These are phyloP conservation scores for Brachionus calyciflorus DNA, from an alignment of 1,140 invertebrate species.

Conservation along the genomic window DNA sequence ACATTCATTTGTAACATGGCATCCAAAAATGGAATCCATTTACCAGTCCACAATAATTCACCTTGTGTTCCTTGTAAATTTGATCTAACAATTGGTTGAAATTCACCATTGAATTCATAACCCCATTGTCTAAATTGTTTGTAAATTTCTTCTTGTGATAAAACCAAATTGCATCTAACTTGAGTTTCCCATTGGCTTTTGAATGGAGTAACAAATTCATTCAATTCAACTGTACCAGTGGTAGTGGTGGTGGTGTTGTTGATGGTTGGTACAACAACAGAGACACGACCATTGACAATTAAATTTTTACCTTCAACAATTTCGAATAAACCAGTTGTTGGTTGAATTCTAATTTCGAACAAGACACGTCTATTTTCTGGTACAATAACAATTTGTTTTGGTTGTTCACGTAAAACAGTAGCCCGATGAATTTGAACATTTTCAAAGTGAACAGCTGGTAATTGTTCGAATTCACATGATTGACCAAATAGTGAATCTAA, in stretches of 20 bases:
- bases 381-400: slow-evolving; percentile 6
- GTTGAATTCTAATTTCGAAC: slow-evolving; percentile 15
- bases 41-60: slow-evolving; percentile 70
- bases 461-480: slow-evolving; percentile 39
- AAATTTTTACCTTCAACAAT: slow-evolving; percentile 28
- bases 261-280: slow-evolving; percentile 15
- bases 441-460: slow-evolving; percentile 74
- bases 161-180: slow-evolving; percentile 14
- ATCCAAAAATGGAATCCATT: slow-evolving; percentile 90
- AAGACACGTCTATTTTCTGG: slow-evolving; percentile 4
- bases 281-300: slow-evolving; percentile 22
- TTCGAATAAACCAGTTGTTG: slow-evolving; percentile 36
- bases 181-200: slow-evolving; percentile 19
- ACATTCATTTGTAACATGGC: slow-evolving; percentile 89
- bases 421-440: slow-evolving; percentile 83
- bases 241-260: too few species aligned
- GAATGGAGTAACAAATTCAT: slow-evolving; percentile 21
- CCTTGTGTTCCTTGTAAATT: slow-evolving; percentile 51
- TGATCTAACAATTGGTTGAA: slow-evolving; percentile 66
- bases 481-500: slow-evolving; percentile 8
- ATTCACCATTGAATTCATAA: slow-evolving; percentile 85
- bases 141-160: slow-evolving; percentile 71
- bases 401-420: slow-evolving; percentile 71
- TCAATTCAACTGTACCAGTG: too few species aligned
- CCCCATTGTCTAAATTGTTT: slow-evolving; percentile 86